These are phyloP conservation scores for Noturus placidus DNA, from an alignment of 2,113 vertebrate species.

Conservation along the genomic window DNA sequence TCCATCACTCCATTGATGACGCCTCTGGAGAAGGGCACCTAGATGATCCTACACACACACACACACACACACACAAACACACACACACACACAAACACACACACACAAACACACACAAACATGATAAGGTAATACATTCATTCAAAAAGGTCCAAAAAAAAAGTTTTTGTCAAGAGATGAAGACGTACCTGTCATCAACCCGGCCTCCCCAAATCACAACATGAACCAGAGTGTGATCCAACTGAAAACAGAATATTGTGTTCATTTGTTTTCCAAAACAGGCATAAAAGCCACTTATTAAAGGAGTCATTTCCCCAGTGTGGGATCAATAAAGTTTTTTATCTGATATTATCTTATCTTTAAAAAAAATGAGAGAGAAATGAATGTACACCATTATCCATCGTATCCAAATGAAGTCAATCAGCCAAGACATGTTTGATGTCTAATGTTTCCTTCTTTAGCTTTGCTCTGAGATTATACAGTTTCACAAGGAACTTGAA, in stretches of 20 bases:
- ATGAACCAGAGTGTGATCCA: conserved; percentile 65
- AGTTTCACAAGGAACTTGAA: neutral
- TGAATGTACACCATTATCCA: neutral
- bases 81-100: neutral
- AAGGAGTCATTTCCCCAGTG: neutral
- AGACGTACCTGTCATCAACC: conserved; percentile 56
- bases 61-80: conserved; percentile 9
- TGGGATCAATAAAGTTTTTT: too few species aligned
- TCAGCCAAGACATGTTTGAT: neutral
- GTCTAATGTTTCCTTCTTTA: too few species aligned
- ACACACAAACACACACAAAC: neutral
- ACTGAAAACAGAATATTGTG: conserved; percentile 57
- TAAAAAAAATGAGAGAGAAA: neutral
- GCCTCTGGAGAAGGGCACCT: conserved; percentile 57
- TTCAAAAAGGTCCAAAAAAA: neutral
- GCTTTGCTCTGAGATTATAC: neutral
- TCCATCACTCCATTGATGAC: conserved; percentile 56
- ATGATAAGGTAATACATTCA: neutral
- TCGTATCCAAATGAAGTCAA: neutral
- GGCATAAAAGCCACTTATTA: neutral
- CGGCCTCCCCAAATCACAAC: conserved; percentile 63
- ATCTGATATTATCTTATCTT: too few species aligned
- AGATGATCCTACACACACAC: conserved; percentile 62
- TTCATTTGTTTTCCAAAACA: neutral
- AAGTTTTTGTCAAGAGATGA: neutral